Evolutionary conservation across 2,888 invertebrate species (phyloP), one percentile per base, ranked within the genome.

Genomic region (Melinopterus prodromus): DNA sequence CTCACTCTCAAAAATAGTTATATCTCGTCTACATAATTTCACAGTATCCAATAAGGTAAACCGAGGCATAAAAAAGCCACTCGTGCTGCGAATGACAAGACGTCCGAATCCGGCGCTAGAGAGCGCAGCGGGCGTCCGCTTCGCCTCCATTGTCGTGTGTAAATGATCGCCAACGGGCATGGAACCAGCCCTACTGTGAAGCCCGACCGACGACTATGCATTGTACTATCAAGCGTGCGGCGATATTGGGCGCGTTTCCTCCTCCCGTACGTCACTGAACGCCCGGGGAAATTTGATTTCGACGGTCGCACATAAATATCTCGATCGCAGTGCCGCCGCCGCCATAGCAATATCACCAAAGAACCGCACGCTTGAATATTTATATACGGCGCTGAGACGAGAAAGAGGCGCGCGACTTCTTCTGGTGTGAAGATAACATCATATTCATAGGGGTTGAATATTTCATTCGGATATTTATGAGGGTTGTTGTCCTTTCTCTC

Each of bases 11-110:
- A n/a, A n/a, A n/a, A n/a, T 26, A 26, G 26, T 26, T 26, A 53
- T 53, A 53, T 2, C 12, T 53, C 12, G 9, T 53, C 53, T 53
- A 53, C 7, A 4, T 53, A 53, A 53, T 53, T 53, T 53, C 53
- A 12, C 53, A 53, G 53, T 53, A 53, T 53, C 53, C 53, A 53
- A 12, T 12, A 53, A 6, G 5, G 53, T 9, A 53, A 53, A 26
- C 26, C 53, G 9, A 53, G 5, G 12, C 53, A 1, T 9, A 53
- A 53, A 53, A 53, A 53, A 53, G 53, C 53, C 53, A 53, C 53
- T 53, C 53, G 53, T 53, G 53, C 53, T 53, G 53, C 53, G 53
- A 53, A 53, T 53, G 53, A 53, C 53, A 53, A 53, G 53, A 53
- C 53, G 53, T 53, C 53, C 53, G 53, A 53, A 53, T 53, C 53